phyloP scores from a whole-genome alignment of 2,113 vertebrate species.

The Triplophysa rosa region DNA sequence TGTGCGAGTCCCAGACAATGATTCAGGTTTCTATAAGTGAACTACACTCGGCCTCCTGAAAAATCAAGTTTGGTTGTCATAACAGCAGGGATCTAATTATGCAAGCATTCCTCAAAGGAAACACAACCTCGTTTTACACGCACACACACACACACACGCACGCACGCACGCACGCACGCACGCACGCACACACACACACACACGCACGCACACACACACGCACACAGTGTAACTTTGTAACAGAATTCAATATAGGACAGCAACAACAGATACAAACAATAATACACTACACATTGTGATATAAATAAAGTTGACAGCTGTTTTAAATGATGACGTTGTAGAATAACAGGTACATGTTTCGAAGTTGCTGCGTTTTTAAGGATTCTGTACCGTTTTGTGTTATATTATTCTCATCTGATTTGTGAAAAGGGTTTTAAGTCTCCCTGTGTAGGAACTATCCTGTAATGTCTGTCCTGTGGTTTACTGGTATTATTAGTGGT shows the following conservation, averaged over 20 bases:
- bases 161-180: too few relatives aligned
- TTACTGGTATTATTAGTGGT: not conserved
- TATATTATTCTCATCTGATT: too few relatives aligned
- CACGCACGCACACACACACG: not conserved
- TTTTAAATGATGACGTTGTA: not conserved
- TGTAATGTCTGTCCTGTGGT: not conserved
- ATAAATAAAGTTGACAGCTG: not conserved
- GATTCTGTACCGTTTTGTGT: not conserved
- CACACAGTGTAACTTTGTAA: not conserved
- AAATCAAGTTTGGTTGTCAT: slow-evolving; percentile 70
- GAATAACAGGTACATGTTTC: too few relatives aligned
- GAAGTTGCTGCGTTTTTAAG: not conserved
- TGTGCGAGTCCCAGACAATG: slow-evolving; percentile 59
- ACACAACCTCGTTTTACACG: slow-evolving; percentile 49
- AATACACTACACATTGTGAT: too few relatives aligned
- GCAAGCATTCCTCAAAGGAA: slow-evolving; percentile 65
- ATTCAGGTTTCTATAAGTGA: slow-evolving; percentile 70
- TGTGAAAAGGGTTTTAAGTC: not conserved
- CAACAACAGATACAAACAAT: too few relatives aligned
- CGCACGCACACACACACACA: slow-evolving; percentile 13
- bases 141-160: slow-evolving; percentile 11
- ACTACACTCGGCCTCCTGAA: slow-evolving; percentile 64
- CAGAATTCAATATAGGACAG: not conserved
- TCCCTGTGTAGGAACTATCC: not conserved
- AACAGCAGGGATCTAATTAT: slow-evolving; percentile 72